Base-by-base conservation (phyloP, 2,797 vertebrate species). In the Meda fulgida region DNA sequence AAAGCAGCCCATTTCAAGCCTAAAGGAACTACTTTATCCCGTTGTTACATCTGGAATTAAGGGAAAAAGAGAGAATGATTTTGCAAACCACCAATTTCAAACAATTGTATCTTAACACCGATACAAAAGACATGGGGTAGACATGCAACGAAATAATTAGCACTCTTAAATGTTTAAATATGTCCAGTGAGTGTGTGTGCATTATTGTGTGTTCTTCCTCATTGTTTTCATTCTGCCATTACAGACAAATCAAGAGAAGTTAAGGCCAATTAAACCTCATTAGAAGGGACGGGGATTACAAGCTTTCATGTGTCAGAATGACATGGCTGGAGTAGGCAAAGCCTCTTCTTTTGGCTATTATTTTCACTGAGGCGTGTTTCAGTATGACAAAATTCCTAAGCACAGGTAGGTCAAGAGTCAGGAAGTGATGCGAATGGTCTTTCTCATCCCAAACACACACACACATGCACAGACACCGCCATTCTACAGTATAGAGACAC, bases 141-240 rank as follows among this genome's bases (percentile, higher is more conserved):
- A 60, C 58, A 29, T 63, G 60, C 18, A 31, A 26, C 29, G 38
- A 67, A 29, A 70, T 71, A 81, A 81, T 81, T 53, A 69, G 46
- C 65, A 26, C n/a, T 9, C 4, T 36, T 53, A 69, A 80, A 69
- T 69, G 21, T 16, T 80, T 51, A 9, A 51, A 31, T 48, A n/a
- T 23, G 38, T 38, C 65, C 65, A 80, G 46, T 80, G 23, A 70
- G 46, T 70, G 14, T 80, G 63, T n/a, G 21, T 34, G 23, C 21
- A 53, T 10, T 29, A 63, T 16, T 63, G 5, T 63, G 6, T 19
- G 3, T 26, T 69, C 31, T 53, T 69, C 19, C 51, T 66, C 16
- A 21, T 70, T 40, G 34, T 70, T 81, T 80, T 19, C 23, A 13
- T 81, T 81, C 48, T 81, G 65, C 29, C 46, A 69, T 80, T 67